phyloP scores from a whole-genome alignment of 2,113 vertebrate genomes.

The Aleadryas rufinucha region DNA sequence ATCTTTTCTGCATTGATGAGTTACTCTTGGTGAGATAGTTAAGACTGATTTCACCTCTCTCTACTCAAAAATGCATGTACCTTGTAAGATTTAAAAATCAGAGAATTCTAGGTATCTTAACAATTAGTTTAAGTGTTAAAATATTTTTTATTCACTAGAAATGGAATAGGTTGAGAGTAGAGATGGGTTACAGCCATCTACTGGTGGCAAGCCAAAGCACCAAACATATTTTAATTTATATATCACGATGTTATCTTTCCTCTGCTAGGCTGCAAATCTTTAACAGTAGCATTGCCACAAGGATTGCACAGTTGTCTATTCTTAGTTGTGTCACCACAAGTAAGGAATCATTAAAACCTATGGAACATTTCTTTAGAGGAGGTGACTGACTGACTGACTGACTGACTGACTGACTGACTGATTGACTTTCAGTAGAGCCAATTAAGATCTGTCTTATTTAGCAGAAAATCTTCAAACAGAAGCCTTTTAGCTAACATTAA shows the following conservation, averaged over 20 bases:
- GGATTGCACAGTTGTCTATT: not conserved
- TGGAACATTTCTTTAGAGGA: not conserved
- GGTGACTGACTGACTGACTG: not conserved
- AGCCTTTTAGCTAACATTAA: not conserved
- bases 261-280: not conserved
- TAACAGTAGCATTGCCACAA: not conserved
- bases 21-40: not conserved
- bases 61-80: accelerated
- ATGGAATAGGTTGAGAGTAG: not conserved
- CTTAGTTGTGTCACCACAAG: not conserved
- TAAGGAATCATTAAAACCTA: not conserved
- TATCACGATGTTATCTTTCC: not conserved
- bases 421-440: not conserved
- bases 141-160: not conserved
- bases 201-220: not conserved
- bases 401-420: no score
- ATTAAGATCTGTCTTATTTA: not conserved
- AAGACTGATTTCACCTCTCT: not conserved
- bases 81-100: not conserved
- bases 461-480: not conserved
- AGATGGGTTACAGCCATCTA: not conserved
- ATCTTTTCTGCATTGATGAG: not conserved
- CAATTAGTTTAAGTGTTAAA: not conserved
- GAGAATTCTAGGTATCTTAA: not conserved
- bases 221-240: accelerated